A percentile compares a stretch with the other conserved stretches of the same genome.
phyloP scores from a whole-genome alignment of 2,797 vertebrate species.

The Sebastes iracundus region DNA sequence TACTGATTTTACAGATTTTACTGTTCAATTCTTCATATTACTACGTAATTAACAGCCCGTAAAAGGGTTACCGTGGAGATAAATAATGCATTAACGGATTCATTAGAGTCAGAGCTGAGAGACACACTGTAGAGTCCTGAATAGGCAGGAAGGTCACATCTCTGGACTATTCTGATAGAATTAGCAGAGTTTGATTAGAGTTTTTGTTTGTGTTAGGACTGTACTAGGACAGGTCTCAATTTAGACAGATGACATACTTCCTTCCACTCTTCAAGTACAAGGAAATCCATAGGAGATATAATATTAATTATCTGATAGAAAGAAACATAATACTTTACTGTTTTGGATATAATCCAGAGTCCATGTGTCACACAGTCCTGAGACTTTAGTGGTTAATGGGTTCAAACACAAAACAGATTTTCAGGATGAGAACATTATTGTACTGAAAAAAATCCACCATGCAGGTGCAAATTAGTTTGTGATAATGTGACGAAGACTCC shows the following conservation, averaged over 20 bases:
- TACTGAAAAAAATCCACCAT: not conserved
- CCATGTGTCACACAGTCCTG: not conserved
- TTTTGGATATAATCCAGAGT: not conserved
- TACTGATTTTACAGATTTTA: too few relatives aligned
- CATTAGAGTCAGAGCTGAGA: not conserved
- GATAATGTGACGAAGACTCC: not conserved
- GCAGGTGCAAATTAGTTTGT: not conserved
- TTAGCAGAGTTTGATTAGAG: not conserved
- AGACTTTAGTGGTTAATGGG: not conserved
- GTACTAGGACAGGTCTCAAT: not conserved
- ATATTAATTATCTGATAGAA: not conserved
- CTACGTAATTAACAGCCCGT: too few relatives aligned
- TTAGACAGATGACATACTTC: not conserved
- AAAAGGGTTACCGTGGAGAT: not conserved
- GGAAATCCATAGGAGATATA: not conserved
- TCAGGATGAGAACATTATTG: not conserved
- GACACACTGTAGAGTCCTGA: not conserved
- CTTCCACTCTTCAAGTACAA: not conserved
- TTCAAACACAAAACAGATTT: not conserved
- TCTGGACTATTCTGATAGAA: not conserved
- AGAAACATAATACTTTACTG: not conserved
- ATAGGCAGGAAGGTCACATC: not conserved
- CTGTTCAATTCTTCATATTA: too few relatives aligned
- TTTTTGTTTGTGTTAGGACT: not conserved
- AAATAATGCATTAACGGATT: not conserved